Percentiles rank a stretch among this genome's conserved stretches.
phyloP scores from a whole-genome alignment of 2,797 vertebrate species.

The Periophthalmus magnuspinnatus region DNA sequence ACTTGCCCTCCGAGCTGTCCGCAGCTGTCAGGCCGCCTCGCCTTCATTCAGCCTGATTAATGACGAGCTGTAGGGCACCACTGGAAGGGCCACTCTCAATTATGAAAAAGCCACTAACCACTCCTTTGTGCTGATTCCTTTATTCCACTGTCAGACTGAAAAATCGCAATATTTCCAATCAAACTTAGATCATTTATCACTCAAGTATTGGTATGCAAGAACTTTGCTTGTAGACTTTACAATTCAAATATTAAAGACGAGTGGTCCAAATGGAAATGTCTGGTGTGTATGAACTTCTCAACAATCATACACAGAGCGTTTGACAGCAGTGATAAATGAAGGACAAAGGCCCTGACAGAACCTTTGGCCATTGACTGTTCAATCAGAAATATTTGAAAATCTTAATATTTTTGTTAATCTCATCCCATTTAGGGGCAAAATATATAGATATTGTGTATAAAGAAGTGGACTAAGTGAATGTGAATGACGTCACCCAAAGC shows the following conservation, averaged over 20 bases:
- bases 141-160: conserved; percentile 95
- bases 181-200: conserved; percentile 95
- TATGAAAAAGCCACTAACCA: conserved; percentile 98
- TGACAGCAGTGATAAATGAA: not conserved
- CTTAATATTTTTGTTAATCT: too few relatives aligned
- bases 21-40: conserved; percentile 89
- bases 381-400: too few relatives aligned
- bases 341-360: too few relatives aligned
- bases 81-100: conserved; percentile 98
- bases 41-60: conserved; percentile 96
- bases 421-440: too few relatives aligned
- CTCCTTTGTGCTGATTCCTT: conserved; percentile 96
- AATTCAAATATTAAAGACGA: conserved; percentile 46
- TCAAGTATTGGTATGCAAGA: conserved; percentile 91
- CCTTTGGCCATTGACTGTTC: too few relatives aligned
- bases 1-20: conserved; percentile 88
- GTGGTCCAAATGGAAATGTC: too few relatives aligned
- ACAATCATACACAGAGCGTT: too few relatives aligned
- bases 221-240: conserved; percentile 58
- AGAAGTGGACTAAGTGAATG: too few relatives aligned
- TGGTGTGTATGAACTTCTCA: too few relatives aligned
- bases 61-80: conserved; percentile 97
- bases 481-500: too few relatives aligned
- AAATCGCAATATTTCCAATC: conserved; percentile 99
- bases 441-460: too few relatives aligned